phyloP scores from a whole-genome alignment of 2,797 vertebrate genomes.

The Molossus alvarezi region DNA sequence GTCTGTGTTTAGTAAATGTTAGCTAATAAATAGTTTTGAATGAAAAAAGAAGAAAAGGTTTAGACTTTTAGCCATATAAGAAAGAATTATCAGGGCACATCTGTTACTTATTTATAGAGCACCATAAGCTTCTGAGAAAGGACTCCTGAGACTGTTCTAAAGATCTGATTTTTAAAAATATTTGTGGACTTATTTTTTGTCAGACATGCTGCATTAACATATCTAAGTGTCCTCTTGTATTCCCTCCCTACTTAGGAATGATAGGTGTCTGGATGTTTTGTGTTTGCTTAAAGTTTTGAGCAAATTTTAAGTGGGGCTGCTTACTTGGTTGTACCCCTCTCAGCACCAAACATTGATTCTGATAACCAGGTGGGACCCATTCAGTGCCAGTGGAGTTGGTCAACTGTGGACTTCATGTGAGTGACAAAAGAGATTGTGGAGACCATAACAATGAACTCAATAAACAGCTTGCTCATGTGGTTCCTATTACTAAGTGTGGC shows the following conservation, averaged over 20 bases:
- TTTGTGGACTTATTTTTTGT: neutral
- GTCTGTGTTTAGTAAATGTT: too few relatives aligned
- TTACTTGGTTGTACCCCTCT: neutral
- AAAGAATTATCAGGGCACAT: neutral
- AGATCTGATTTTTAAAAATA: neutral
- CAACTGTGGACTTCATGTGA: neutral
- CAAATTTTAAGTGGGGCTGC: neutral
- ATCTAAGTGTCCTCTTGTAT: neutral
- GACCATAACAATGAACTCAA: neutral
- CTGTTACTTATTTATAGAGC: neutral
- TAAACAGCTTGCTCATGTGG: neutral
- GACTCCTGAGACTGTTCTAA: neutral
- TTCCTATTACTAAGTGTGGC: neutral
- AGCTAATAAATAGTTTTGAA: too few relatives aligned
- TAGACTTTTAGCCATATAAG: neutral
- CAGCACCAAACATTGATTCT: neutral
- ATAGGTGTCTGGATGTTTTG: neutral
- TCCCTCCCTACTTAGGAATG: neutral
- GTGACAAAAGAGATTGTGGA: neutral
- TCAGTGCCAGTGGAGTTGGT: neutral
- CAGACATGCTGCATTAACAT: neutral
- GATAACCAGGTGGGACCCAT: neutral
- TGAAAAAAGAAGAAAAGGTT: neutral
- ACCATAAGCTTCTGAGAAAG: neutral
- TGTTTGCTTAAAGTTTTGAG: neutral